Evolutionary conservation across 1,140 invertebrate genomes (phyloP), one percentile per base, ranked within the genome.

Genomic region (Plectrocnemia conspersa): DNA sequence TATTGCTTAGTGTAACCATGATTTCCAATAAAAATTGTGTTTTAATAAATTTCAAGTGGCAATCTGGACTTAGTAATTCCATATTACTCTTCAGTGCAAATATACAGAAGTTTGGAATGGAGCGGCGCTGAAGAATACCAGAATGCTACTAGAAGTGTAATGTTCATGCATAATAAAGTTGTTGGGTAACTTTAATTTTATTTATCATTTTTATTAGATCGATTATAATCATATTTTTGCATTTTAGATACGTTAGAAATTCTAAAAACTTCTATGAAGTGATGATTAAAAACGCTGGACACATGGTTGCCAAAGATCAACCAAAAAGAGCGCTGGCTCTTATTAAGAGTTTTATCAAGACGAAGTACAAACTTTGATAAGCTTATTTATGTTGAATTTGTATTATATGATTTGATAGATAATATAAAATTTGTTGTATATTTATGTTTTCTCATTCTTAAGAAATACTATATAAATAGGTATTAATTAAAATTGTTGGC

Each of bases 1-100:
- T n/a, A n/a, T n/a, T n/a, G n/a, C n/a, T n/a, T n/a, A n/a, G n/a
- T n/a, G n/a, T n/a, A n/a, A n/a, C n/a, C n/a, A n/a, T n/a, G n/a
- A n/a, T n/a, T n/a, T n/a, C n/a, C n/a, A n/a, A n/a, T n/a, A n/a
- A n/a, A n/a, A n/a, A n/a, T n/a, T n/a, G n/a, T n/a, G n/a, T 6
- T 52, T 22, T 83, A 52, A 11, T 67, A 82, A 42, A 72, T 81
- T 66, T 91, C 84, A 68, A 91, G 84, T 65, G 90, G 90, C 5
- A 88, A 92, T 66, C 69, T 92, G 46, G 90, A 94, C 68, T 84
- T 93, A 29, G 89, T 92, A 45, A 83, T 90, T 5, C 83, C 88
- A 0, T 89, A 89, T 64, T 83, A 88, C 10, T 70, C 87, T 4
- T 89, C 88, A 0, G 80, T 85, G 41, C 83, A 83, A 57, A 90